Evolutionary conservation across 2,888 invertebrate species (phyloP), one percentile per base, ranked within the genome.

Genomic region (Stenotaenia linearis): DNA sequence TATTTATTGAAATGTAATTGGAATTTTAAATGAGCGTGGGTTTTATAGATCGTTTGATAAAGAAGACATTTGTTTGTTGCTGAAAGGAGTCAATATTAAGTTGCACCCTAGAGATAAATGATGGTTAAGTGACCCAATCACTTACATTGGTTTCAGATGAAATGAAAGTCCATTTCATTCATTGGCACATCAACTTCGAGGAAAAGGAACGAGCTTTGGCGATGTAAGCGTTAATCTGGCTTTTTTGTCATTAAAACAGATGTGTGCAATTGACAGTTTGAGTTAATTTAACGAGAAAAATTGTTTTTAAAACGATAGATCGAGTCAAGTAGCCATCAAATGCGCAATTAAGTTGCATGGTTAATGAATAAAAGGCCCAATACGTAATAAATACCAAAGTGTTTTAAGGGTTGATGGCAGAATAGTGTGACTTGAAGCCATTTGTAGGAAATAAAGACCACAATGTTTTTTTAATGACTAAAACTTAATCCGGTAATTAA

Each of bases 61-160:
- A 50, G 21, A 7, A 50, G 18, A 18, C 18, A 50, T 69, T 69
- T 9, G 23, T 69, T 25, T 69, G 69, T 69, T 25, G 69, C n/a
- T 69, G 28, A 69, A 50, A 50, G 28, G 69, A 69, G 28, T 23
- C 69, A 69, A 69, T 69, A 69, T 69, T 69, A 69, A 69, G 69
- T 69, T 69, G 69, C 23, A 69, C 12, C 69, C 28, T 69, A 69
- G 69, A 69, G 69, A 69, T 69, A 69, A 69, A 69, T 69, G 69
- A 69, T 69, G 69, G 69, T 69, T 69, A 69, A 69, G 69, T 69
- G 69, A 69, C 69, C 69, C 69, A 69, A 69, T 69, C 69, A 69
- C 69, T 69, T 69, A 69, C 69, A 69, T 69, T 69, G 69, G 25
- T 28, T 69, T 69, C 69, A 25, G 69, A 69, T 25, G 61, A 23